Evolutionary conservation across 2,797 vertebrate genomes (phyloP), one percentile per base, ranked within the genome.

Genomic region (Enteromius trimaculatus): DNA sequence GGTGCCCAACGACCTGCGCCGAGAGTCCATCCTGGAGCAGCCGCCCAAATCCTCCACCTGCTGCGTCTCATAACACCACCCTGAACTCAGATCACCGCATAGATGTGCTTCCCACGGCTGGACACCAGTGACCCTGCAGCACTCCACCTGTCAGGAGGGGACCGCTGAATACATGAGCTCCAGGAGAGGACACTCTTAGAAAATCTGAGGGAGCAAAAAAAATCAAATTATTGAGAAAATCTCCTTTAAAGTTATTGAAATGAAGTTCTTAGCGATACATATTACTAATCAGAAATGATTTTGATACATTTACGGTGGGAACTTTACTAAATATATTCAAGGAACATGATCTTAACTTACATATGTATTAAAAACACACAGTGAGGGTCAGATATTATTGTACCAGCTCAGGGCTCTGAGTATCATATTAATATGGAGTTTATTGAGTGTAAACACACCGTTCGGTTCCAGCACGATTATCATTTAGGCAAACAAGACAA

Each of bases 41-140:
- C 93, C 93, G 3, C 70, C 93, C 84, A 97, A 96, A 90, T 97
- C 96, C 1, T 96, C 96, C 2, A 94, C 96, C 80, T 97, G 96
- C 90, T 93, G 92, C 85, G 4, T 95, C 39, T 96, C 95, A n/a
- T 95, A 92, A 88, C 70, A 34, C 14, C 4, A 10, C 7, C 16
- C 1, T 53, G 65, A 80, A 79, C 62, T 34, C 29, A 1, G 16
- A 65, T 60, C 31, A 34, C 31, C 16, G 7, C 60, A 58, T 7
- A 64, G 26, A 62, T 31, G 14, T 16, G 29, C 60, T 64, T 34
- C 2, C 29, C 31, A 8, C 6, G 13, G 4, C 4, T 13, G 4
- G n/a, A 60, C n/a, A 26, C 4, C 5, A 1, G 17, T 9, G 51
- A 21, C 51, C 7, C 51, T n/a, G 19, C 42, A 44, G 42, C 42